A percentile compares a stretch with the other conserved stretches of the same genome.
These are phyloP conservation scores for Melopsittacus undulatus DNA, from an alignment of 2,797 vertebrate genomes.

Conservation along the genomic window DNA sequence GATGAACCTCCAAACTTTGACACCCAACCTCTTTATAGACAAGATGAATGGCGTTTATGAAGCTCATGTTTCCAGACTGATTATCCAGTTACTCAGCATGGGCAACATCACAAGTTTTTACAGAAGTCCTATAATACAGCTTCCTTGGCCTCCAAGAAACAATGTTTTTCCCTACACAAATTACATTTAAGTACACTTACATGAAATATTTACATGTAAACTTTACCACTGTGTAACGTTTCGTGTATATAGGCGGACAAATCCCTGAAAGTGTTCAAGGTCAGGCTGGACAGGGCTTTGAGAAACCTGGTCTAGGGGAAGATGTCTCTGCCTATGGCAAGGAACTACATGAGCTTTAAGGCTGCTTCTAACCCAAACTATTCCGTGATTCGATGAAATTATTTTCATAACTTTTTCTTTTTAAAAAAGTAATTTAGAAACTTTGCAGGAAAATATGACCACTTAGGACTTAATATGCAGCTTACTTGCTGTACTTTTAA, in stretches of 20 bases:
- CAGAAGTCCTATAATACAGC: not conserved
- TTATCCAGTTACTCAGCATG: not conserved
- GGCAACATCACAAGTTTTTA: not conserved
- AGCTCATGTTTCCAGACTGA: not conserved
- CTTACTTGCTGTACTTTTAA: not conserved
- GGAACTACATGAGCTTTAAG: not conserved
- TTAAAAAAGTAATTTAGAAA: not conserved
- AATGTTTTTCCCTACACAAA: not conserved
- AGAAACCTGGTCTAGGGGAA: not conserved
- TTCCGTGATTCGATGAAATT: not conserved
- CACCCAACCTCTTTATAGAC: not conserved
- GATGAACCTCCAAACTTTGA: not conserved
- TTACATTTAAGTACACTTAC: not conserved
- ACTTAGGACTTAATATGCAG: not conserved
- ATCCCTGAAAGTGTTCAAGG: not conserved
- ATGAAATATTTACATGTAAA: not conserved
- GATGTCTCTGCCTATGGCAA: not conserved
- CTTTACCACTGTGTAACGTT: not conserved
- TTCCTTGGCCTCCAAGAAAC: not conserved
- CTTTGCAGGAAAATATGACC: not conserved
- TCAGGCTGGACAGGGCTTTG: not conserved
- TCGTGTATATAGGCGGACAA: not conserved
- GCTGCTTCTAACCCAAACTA: not conserved
- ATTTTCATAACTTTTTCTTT: not conserved
- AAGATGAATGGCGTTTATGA: not conserved